phyloP scores from a whole-genome alignment of 2,113 vertebrate species.

The Ceyx cyanopectus region DNA sequence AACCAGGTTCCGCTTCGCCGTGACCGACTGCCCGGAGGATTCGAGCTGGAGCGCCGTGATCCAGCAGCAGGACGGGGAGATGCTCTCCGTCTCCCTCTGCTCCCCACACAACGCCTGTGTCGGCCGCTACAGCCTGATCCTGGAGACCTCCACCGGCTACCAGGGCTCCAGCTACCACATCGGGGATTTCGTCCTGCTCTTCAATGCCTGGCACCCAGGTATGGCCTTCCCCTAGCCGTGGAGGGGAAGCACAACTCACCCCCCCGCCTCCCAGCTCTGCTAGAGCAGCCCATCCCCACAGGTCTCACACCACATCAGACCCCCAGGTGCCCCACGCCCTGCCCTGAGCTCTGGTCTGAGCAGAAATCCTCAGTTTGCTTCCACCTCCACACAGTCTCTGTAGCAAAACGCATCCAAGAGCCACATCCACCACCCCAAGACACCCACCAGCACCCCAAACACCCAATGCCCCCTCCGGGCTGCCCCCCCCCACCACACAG shows the following conservation, averaged over 20 bases:
- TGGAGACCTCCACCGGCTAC: conserved; percentile 66
- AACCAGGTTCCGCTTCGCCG: conserved; percentile 82
- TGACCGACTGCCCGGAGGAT: conserved; percentile 72
- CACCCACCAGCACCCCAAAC: not conserved
- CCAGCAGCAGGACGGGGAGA: conserved; percentile 70
- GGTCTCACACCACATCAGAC: not conserved
- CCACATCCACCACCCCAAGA: not conserved
- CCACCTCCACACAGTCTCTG: accelerated
- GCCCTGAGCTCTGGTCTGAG: not conserved
- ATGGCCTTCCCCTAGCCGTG: not conserved
- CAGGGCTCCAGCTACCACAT: conserved; percentile 70
- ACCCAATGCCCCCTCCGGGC: accelerated
- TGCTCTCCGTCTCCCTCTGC: conserved; percentile 78
- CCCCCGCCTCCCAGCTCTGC: not conserved
- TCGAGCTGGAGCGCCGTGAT: conserved; percentile 80
- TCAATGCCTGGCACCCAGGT: conserved; percentile 95
- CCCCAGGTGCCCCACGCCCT: not conserved
- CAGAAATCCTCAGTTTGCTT: not conserved
- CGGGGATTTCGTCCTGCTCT: conserved; percentile 87
- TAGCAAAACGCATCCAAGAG: accelerated
- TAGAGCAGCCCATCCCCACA: accelerated
- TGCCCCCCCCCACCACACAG: accelerated
- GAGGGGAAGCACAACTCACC: accelerated
- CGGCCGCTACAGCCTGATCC: conserved; percentile 84
- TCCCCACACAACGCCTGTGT: conserved; percentile 81